Evolutionary conservation across 2,113 vertebrate species (phyloP).

Genomic region (Urocynchramus pylzowi): DNA sequence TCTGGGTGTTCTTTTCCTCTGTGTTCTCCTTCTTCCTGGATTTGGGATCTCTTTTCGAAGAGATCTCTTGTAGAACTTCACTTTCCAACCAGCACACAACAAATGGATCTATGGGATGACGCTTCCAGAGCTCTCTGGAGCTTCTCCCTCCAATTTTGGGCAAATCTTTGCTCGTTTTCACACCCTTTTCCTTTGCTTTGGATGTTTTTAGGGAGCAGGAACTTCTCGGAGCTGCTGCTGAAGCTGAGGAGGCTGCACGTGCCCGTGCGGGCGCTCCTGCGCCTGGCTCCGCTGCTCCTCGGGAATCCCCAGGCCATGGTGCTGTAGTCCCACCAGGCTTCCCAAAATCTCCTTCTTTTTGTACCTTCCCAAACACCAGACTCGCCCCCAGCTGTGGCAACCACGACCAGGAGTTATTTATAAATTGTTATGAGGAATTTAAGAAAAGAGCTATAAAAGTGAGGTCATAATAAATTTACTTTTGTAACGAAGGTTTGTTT

Average conservation of each 20-base stretch:
- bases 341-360: not conserved
- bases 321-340: constrained; percentile 29
- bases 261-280: constrained; percentile 85
- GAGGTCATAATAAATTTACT: constrained; percentile 66
- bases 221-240: constrained; percentile 84
- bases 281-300: constrained; percentile 84
- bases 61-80: not conserved
- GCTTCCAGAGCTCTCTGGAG: not conserved
- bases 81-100: fast-evolving
- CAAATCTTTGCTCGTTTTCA: not conserved
- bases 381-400: not conserved
- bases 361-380: not conserved
- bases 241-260: constrained; percentile 81
- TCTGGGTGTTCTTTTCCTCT: not conserved
- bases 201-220: constrained; percentile 75
- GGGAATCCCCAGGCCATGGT: constrained; percentile 75
- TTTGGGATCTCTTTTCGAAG: not conserved
- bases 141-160: fast-evolving
- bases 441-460: not conserved
- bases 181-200: not conserved
- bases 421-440: constrained; percentile 7
- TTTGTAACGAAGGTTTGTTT: constrained; percentile 69
- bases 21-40: not conserved
- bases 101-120: fast-evolving
- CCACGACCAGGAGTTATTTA: constrained; percentile 19